Base-by-base conservation (phyloP, 2,888 invertebrate species). In the Anarsia innoxiella region DNA sequence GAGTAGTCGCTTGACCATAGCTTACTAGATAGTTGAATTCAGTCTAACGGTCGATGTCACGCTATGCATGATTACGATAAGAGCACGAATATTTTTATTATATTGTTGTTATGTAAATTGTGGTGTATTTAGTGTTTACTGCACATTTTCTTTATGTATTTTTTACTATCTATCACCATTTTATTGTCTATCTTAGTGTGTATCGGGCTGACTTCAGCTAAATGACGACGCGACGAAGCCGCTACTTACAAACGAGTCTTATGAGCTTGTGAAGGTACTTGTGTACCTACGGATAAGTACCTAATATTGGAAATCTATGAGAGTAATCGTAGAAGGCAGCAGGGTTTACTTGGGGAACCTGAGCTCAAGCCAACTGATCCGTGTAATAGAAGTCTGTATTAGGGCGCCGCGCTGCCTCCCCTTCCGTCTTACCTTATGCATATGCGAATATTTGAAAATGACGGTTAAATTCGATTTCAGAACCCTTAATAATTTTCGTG, bases 41-140 rank as follows among this genome's bases (percentile, higher is more conserved):
- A 35, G 66, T 66, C 64, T 78, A 77, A 75, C 69, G 72, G 64
- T 68, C 73, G 62, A 68, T 73, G 66, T 67, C 82, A 83, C 80
- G 83, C 83, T 69, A 78, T 83, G 83, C 83, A 84, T 84, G 83
- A 66, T 74, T 77, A 78, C 65, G 63, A 56, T 84, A 80, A 80
- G 77, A 75, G 83, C 83, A 84, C 83, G 73, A 68, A 62, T 45
- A 50, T 63, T 51, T n/a, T 66, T 49, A 63, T 59, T 66, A 49
- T 65, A 59, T 63, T 72, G 54, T 66, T 66, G 63, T 68, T 49
- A 55, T 66, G 57, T 67, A 66, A 58, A 53, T 59, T 64, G 67
- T 74, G 60, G 51, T 69, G 64, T 70, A 73, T 67, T 63, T 72
- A 67, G 56, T 71, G 56, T 71, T 69, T 68, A 66, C 53, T 74